Evolutionary conservation across 2,888 invertebrate genomes (phyloP).

Genomic region (Pollenia labialis): DNA sequence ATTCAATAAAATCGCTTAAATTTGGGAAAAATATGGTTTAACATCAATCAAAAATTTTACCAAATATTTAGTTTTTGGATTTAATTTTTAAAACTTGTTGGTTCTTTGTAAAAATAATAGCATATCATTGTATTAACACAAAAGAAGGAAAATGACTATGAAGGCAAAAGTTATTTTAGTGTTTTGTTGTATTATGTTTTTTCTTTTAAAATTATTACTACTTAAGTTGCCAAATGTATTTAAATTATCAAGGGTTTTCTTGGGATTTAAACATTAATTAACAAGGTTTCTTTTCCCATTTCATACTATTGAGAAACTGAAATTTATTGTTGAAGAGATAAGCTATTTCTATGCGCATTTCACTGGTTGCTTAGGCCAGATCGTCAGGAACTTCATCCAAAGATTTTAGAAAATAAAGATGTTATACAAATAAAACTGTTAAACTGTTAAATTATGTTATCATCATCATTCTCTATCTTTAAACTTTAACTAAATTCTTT

Average conservation of each 20-base stretch:
- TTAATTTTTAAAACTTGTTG: conserved; percentile 23
- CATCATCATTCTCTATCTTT: background rate
- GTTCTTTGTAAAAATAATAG: background rate
- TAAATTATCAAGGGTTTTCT: no score
- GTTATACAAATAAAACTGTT: no score
- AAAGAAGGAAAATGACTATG: background rate
- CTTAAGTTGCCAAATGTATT: background rate
- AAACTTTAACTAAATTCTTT: conserved; percentile 7
- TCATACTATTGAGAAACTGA: no score
- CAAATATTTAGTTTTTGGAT: background rate
- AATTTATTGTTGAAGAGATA: no score
- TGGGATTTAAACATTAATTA: no score
- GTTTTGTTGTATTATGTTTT: conserved; percentile 6
- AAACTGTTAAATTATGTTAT: background rate
- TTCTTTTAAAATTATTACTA: background rate
- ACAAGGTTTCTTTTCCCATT: no score
- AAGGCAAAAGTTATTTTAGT: background rate
- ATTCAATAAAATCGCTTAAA: background rate
- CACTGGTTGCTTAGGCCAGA: no score
- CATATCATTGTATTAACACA: background rate
- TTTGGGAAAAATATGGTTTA: conserved; percentile 9
- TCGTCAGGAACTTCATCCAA: no score
- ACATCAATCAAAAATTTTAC: conserved; percentile 31
- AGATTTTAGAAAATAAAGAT: no score
- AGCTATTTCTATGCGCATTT: no score